Base-by-base conservation (phyloP, 2,113 vertebrate genomes). In the Stigmatopora argus region DNA sequence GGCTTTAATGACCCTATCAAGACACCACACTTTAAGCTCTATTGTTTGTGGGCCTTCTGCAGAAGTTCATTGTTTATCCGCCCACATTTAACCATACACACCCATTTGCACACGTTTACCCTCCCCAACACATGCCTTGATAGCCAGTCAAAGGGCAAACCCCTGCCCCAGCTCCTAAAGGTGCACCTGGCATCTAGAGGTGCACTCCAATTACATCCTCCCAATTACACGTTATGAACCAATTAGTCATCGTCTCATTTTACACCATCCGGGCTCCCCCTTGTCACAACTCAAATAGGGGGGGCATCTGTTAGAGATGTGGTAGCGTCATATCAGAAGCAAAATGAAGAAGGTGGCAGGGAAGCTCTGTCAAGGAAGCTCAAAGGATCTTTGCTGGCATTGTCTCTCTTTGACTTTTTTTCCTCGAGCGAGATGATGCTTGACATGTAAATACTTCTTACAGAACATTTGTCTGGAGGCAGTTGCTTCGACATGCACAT, bases 231-330 rank as follows among this genome's bases (percentile, higher is more conserved):
- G 85, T 82, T 86, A 88, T 85, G 85, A 85, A 88, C 90, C 88
- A 92, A 91, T 92, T 91, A 90, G 85, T 78, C 78, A 65, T 65
- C 82, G 86, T 90, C 87, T 92, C 86, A 49, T 87, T 81, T 92
- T 91, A 90, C 91, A 86, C 74, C 64, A 79, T 69, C 74, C 59
- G 67, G 66, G 68, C 78, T 74, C 77, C 64, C 64, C 62, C 65
- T 63, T 52, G 58, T 51, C 70, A 61, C 63, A 66, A 55, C 56
- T 72, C 58, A 79, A 78, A 81, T 56, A 73, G 70, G 64, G 72
- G n/a, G 78, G 81, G 81, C 85, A 86, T 88, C 82, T 89, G 85
- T 89, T 73, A 68, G 74, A 70, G 65, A 75, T 69, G 67, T 75
- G 79, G 49, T 65, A 69, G 66, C 56, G 58, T 77, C 52, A 61